Conservation (phyloP, 1,140 invertebrate genomes). For the Rhopalosiphum maidis region DNA sequence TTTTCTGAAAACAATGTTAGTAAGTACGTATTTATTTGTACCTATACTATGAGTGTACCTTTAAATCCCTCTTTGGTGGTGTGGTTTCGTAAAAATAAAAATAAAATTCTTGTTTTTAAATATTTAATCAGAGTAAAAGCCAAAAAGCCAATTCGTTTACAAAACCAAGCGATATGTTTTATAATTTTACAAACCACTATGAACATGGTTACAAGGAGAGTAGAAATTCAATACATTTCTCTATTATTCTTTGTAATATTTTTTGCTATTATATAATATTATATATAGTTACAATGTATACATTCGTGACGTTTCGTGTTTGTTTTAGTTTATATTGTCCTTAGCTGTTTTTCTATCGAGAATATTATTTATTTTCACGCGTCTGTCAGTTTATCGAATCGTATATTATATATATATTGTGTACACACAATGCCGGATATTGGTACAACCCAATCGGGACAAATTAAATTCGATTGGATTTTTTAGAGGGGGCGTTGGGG, state of each 20-base stretch:
- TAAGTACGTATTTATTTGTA: too few relatives aligned
- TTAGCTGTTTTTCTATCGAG: neutral
- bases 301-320: neutral
- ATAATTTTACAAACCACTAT: neutral
- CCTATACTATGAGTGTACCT: neutral
- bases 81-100: neutral
- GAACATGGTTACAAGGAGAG: neutral
- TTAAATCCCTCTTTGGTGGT: neutral
- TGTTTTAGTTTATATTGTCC: neutral
- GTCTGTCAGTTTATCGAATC: neutral
- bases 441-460: neutral
- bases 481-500: neutral
- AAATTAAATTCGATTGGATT: neutral
- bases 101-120: neutral
- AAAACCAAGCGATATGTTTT: neutral
- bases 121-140: too few relatives aligned
- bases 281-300: neutral
- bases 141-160: neutral
- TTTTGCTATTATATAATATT: neutral
- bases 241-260: neutral
- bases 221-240: neutral
- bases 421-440: neutral
- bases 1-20: neutral
- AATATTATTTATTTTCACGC: neutral
- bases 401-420: neutral